These are phyloP conservation scores for Alethe diademata DNA, from an alignment of 2,113 vertebrate genomes.

Conservation along the genomic window DNA sequence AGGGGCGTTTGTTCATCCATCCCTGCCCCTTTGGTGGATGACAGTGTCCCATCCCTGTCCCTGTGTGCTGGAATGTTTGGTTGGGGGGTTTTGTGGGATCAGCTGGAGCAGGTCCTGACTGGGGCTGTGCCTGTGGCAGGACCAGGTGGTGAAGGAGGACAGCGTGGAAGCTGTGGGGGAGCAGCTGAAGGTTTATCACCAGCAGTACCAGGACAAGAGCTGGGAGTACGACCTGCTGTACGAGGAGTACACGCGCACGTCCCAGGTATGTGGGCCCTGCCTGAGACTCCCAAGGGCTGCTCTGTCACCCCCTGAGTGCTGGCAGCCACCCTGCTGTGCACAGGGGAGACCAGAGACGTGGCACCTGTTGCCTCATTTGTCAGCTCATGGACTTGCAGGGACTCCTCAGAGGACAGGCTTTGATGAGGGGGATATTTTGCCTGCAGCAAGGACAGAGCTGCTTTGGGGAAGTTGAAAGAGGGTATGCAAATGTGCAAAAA, in stretches of 20 bases:
- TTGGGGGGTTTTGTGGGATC: background rate
- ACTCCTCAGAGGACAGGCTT: background rate
- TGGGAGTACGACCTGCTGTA: constrained; percentile 82
- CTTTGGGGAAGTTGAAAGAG: background rate
- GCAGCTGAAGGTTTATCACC: constrained; percentile 82
- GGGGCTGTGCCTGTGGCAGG: background rate
- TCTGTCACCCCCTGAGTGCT: background rate
- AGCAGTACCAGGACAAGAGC: constrained; percentile 85
- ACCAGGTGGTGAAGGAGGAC: constrained; percentile 69
- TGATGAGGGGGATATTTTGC: background rate
- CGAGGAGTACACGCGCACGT: constrained; percentile 81
- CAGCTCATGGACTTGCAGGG: background rate
- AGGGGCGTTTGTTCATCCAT: fast-evolving
- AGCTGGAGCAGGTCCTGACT: background rate
- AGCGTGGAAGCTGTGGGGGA: constrained; percentile 82
- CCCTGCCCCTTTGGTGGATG: background rate
- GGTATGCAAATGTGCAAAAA: background rate
- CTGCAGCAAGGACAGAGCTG: background rate
- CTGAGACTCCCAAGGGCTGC: background rate
- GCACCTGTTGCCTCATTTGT: background rate
- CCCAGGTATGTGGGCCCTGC: constrained; percentile 66
- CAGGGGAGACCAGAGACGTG: background rate
- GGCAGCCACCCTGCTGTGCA: background rate
- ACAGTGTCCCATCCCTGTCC: background rate
- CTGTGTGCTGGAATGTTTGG: background rate